Evolutionary conservation across 2,113 vertebrate species (phyloP).

Genomic region (Mungos mungo): DNA sequence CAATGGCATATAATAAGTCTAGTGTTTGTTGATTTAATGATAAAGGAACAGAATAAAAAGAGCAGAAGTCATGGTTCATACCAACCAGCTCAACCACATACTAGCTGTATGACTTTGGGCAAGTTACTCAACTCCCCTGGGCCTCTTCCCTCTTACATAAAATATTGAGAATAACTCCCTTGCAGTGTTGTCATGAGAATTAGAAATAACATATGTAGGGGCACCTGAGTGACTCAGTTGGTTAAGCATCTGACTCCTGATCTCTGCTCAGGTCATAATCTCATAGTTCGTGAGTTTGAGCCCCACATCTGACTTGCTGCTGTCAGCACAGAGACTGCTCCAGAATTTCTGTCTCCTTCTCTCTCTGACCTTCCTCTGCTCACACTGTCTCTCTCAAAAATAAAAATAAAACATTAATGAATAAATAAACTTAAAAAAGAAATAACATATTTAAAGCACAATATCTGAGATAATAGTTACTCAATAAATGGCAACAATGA

Average conservation of each 20-base stretch:
- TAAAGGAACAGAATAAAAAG: constrained; percentile 28
- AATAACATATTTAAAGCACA: background rate
- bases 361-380: too few relatives aligned
- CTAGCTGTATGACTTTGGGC: background rate
- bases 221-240: too few relatives aligned
- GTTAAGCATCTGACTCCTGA: too few relatives aligned
- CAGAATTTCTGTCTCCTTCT: too few relatives aligned
- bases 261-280: too few relatives aligned
- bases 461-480: background rate
- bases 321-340: too few relatives aligned
- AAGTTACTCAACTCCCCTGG: constrained; percentile 27
- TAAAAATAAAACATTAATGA: too few relatives aligned
- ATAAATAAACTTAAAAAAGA: too few relatives aligned
- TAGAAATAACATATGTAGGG: background rate
- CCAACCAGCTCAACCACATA: background rate
- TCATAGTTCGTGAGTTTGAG: too few relatives aligned
- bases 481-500: background rate
- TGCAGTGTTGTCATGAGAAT: background rate
- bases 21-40: background rate
- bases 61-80: background rate
- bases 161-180: background rate
- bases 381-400: too few relatives aligned
- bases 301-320: too few relatives aligned
- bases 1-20: background rate
- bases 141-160: background rate